Evolutionary conservation across 2,797 vertebrate genomes (phyloP), one percentile per base, ranked within the genome.

Genomic region (Anolis apletophallus): DNA sequence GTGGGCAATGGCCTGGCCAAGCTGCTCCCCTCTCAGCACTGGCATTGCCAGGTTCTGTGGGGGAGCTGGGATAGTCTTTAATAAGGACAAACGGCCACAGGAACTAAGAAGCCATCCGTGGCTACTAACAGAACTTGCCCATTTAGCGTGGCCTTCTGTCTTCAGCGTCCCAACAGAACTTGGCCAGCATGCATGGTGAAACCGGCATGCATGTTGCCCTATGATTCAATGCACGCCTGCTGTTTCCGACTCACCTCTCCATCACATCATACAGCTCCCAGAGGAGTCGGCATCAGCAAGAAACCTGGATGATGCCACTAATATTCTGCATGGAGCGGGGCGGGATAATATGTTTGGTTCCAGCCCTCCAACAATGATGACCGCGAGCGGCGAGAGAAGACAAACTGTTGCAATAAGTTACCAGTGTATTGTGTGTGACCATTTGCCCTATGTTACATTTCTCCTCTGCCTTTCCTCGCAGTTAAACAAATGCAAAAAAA

Each of bases 161-260:
- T 76, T 32, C 32, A 64, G 57, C 69, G 34, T 75, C 61, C 77
- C 61, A 71, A 61, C 46, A 71, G 73, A 80, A 81, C 40, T 19
- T 54, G 54, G 81, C 34, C 23, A 80, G 64, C 72, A 54, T 64
- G 80, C 88, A 69, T 89, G 88, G 84, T 69, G 69, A 89, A 89
- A 80, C 80, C 69, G 52, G 81, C 84, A 89, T 80, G 85, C 71
- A 76, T 77, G 78, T 83, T 32, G 67, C 71, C 77, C 85, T 59
- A 46, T 46, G 76, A 67, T 40, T 80, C 21, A 69, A 68, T 82
- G 80, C 73, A 85, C 59, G 83, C 26, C 83, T 85, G 34, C 50
- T 73, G 54, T 88, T 85, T 78, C 78, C 57, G 32, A 52, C 73
- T 72, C 69, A 75, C 29, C 16, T 82, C 57, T 78, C 61, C 59